Evolutionary conservation across 2,888 invertebrate species (phyloP), one percentile per base, ranked within the genome.

Genomic region (Xestia sexstrigata): DNA sequence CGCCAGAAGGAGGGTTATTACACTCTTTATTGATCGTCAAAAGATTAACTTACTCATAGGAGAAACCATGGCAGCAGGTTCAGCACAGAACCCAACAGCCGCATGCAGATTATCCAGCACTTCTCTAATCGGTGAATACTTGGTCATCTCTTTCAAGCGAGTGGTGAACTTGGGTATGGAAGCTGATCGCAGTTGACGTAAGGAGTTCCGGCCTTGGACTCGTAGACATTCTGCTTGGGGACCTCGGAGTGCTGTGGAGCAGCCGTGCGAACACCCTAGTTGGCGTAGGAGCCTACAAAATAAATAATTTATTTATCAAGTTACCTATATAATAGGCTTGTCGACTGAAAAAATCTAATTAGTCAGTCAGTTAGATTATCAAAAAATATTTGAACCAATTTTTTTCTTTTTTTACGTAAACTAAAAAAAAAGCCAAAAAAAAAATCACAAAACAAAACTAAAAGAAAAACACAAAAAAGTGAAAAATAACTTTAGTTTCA

Each of bases 31-130:
- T 49, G 49, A 23, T 49, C 2, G 9, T 49, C 8, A 49, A 49
- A 49, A 49, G 6, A 39, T 17, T 9, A 42, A 97, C 98, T 98
- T 97, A 99, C 99, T 98, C 95, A 98, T 97, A 52, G 99, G 99
- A 45, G 99, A 99, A 35, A 99, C 97, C 88, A 99, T 96, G 15
- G 98, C 98, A 83, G 98, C 97, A 20, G 99, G 99, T 94, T 99
- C 99, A 58, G 98, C 97, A 76, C 99, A 99, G 94, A 99, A 99
- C 11, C 99, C 99, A 71, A 99, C 98, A 89, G 99, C 98, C 0
- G 99, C 98, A 93, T 99, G 99, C 82, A 99, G 98, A 91, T 99
- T 98, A 91, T 99, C 99, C 75, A 99, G 95, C 15, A 99, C 97
- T 83, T 99, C 99, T 30, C 98, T 97, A 49, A 99, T 97, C 0